These are phyloP conservation scores for Anhinga rufa DNA, from an alignment of 2,113 vertebrate genomes.

Conservation along the genomic window DNA sequence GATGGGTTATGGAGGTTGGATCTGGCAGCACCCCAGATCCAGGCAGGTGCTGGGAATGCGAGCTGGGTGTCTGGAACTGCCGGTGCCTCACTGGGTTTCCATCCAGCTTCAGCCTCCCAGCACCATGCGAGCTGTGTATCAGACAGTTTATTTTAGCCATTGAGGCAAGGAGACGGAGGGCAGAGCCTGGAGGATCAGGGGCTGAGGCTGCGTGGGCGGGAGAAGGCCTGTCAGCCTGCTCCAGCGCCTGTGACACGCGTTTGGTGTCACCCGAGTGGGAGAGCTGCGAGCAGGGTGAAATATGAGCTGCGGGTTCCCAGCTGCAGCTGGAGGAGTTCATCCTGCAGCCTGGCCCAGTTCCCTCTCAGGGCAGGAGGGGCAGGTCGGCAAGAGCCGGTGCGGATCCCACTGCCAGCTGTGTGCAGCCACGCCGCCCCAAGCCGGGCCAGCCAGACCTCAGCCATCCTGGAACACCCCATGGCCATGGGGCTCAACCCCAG, in stretches of 20 bases:
- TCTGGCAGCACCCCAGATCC: neutral
- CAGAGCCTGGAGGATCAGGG: neutral
- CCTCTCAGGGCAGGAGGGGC: neutral
- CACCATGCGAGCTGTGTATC: neutral
- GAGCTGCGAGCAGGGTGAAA: neutral
- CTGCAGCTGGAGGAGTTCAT: constrained; percentile 8
- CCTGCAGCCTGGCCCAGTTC: neutral
- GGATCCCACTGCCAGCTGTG: neutral
- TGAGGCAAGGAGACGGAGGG: neutral
- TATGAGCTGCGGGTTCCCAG: constrained; percentile 19
- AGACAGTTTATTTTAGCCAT: neutral
- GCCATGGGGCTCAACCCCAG: neutral
- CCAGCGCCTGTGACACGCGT: constrained; percentile 41
- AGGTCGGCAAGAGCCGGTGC: neutral
- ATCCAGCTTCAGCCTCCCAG: neutral
- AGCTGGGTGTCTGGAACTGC: neutral
- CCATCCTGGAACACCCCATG: accelerated
- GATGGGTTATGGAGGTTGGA: neutral
- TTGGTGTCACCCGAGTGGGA: constrained; percentile 38
- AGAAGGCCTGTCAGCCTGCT: neutral
- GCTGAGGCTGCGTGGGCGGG: neutral
- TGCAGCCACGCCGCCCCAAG: accelerated
- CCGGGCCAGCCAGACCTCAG: accelerated
- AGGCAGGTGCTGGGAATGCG: neutral
- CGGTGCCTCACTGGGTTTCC: accelerated